Evolutionary conservation across 1,140 invertebrate genomes (phyloP), one percentile per base, ranked within the genome.

Genomic region (Eriocheir sinensis): DNA sequence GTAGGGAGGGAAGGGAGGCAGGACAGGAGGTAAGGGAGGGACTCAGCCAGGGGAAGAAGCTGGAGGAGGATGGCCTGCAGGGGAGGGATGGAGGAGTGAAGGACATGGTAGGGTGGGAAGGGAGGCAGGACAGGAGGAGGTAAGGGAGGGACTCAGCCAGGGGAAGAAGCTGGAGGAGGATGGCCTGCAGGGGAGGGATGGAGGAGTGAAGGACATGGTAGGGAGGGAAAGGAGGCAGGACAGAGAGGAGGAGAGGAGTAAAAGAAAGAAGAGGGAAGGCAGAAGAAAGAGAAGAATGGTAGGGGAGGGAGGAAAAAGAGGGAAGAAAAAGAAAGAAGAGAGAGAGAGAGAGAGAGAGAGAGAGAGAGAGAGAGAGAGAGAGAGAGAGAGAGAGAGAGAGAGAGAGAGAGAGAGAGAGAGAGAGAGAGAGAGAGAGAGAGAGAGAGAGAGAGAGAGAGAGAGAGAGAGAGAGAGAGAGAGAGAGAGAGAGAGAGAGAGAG

Each of bases 261-360:
- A 93, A 8, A 48, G 92, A 83, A 0, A 93, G 30, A 27, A 93
- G n/a, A n/a, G 38, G 38, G n/a, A n/a, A n/a, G n/a, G n/a, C n/a
- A n/a, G n/a, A n/a, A n/a, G n/a, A n/a, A n/a, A n/a, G 2, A 27
- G 80, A 0, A 93, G 36, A 2, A 93, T 48, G 15, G 92, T 0
- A 91, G 34, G 27, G 32, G 40, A 38, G 44, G 44, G n/a, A n/a
- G 36, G 44, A 32, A 12, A 0, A 17, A 21, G 44, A 21, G 53
- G 3, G 53, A 21, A 15, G 53, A 21, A 15, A n/a, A n/a, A 21
- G 53, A 15, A 21, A 21, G 3, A 21, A 30, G n/a, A n/a, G n/a
- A 32, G 83, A 27, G 3, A 27, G 38, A 17, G 38, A 27, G 32
- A 9, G 83, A 93, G 38, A 9, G 32, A 36, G n/a, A n/a, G n/a